Evolutionary conservation across 2,797 vertebrate species (phyloP).

Genomic region (Takifugu ocellatus): DNA sequence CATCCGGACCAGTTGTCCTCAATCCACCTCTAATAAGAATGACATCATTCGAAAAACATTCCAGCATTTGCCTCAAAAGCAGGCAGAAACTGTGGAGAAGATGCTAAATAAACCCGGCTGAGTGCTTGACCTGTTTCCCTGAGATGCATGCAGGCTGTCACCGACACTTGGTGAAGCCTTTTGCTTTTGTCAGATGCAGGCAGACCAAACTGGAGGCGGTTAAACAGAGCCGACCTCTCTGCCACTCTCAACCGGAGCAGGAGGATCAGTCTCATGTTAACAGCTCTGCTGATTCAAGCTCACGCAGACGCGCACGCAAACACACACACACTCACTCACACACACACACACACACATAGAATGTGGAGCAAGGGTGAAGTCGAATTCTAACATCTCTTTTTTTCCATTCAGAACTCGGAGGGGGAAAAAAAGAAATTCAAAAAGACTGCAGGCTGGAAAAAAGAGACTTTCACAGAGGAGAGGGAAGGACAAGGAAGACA

Average conservation of each 20-base stretch:
- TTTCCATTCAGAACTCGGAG: slow-evolving; percentile 49
- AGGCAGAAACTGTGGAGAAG: neutral
- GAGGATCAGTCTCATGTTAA: slow-evolving; percentile 67
- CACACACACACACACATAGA: neutral
- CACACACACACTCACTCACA: neutral
- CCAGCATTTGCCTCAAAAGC: neutral
- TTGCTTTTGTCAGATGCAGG: slow-evolving; percentile 17
- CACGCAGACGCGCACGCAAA: slow-evolving; percentile 3
- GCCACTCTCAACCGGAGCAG: slow-evolving; percentile 50
- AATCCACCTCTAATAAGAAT: no score
- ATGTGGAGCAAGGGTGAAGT: slow-evolving; percentile 21
- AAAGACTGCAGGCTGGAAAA: slow-evolving; percentile 26
- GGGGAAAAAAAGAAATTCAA: slow-evolving; percentile 27
- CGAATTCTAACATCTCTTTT: slow-evolving; percentile 44
- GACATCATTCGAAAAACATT: neutral
- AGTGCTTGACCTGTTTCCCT: slow-evolving; percentile 2
- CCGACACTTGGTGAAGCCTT: slow-evolving; percentile 31
- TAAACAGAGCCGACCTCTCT: slow-evolving; percentile 39
- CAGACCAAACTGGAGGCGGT: slow-evolving; percentile 30
- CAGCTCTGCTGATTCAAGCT: slow-evolving; percentile 30
- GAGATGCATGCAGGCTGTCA: slow-evolving; percentile 10
- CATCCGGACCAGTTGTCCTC: no score
- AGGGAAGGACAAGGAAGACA: slow-evolving; percentile 16
- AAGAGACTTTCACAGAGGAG: neutral
- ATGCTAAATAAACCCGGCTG: slow-evolving; percentile 21